Evolutionary conservation across 2,797 vertebrate genomes (phyloP).

Genomic region (Anolis apletophallus): DNA sequence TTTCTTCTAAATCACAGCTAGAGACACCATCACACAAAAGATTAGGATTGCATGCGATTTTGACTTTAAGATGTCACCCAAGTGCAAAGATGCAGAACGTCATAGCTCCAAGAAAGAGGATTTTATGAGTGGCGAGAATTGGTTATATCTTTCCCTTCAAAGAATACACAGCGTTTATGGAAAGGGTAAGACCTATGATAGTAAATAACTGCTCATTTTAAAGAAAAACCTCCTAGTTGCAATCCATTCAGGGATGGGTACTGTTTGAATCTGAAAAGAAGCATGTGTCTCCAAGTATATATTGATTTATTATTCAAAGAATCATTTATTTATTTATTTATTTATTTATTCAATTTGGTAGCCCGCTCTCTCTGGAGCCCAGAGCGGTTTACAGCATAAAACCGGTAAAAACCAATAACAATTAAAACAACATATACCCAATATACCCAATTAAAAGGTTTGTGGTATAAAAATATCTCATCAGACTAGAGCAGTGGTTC

Average conservation of each 20-base stretch:
- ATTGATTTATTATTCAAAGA: neutral
- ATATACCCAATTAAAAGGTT: no score
- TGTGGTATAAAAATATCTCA: neutral
- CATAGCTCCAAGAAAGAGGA: conserved; percentile 33
- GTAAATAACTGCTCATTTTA: conserved; percentile 8
- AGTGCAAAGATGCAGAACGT: conserved; percentile 2
- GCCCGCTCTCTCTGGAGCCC: no score
- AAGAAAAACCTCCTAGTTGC: neutral
- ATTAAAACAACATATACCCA: no score
- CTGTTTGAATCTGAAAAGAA: conserved; percentile 1
- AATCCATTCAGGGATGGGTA: conserved; percentile 4
- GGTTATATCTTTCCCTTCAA: neutral
- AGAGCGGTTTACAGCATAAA: no score
- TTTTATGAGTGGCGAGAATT: conserved; percentile 18
- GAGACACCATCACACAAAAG: neutral
- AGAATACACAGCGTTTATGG: neutral
- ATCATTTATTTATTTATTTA: no score
- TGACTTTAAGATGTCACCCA: conserved; percentile 2
- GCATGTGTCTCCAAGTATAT: neutral
- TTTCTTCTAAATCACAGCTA: neutral
- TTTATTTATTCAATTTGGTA: no score
- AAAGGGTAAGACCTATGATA: conserved; percentile 24
- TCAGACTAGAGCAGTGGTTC: no score
- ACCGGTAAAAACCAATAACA: no score
- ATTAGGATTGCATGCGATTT: neutral